Evolutionary conservation across 2,888 invertebrate genomes (phyloP).

Genomic region (Conops quadrifasciatus): DNA sequence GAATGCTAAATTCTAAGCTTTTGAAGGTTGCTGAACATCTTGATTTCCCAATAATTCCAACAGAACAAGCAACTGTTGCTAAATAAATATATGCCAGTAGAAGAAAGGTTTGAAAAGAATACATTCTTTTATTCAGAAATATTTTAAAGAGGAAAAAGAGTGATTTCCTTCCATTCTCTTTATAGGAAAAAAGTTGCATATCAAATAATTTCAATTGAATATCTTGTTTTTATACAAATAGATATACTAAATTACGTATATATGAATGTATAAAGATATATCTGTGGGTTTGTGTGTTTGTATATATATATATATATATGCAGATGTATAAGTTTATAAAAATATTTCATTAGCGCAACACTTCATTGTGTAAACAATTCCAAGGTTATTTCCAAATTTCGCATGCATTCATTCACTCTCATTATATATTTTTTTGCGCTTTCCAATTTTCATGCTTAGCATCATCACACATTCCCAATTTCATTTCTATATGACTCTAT

Average conservation of each 20-base stretch:
- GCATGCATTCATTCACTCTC: constrained; percentile 33
- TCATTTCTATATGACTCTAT: constrained; percentile 28
- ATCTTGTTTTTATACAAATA: not conserved
- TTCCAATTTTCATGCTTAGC: constrained; percentile 30
- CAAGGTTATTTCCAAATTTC: constrained; percentile 24
- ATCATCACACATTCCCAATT: constrained; percentile 24
- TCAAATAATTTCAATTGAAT: constrained; percentile 26
- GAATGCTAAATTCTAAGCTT: not conserved
- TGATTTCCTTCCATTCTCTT: constrained; percentile 41
- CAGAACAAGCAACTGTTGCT: too few relatives aligned
- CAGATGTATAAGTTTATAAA: constrained; percentile 22
- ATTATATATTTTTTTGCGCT: constrained; percentile 28
- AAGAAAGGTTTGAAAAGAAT: too few relatives aligned
- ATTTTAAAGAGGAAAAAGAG: constrained; percentile 25
- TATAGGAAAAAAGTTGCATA: constrained; percentile 22
- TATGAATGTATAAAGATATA: constrained; percentile 2
- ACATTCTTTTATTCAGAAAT: constrained; percentile 30
- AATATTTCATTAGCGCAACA: constrained; percentile 27
- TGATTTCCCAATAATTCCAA: too few relatives aligned
- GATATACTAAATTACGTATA: not conserved
- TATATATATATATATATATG: constrained; percentile 24
- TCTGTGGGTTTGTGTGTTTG: not conserved
- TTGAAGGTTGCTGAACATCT: too few relatives aligned
- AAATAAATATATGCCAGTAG: too few relatives aligned
- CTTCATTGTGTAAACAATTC: constrained; percentile 24